Evolutionary conservation across 2,113 vertebrate species (phyloP).

Genomic region (Lepisosteus osseus): DNA sequence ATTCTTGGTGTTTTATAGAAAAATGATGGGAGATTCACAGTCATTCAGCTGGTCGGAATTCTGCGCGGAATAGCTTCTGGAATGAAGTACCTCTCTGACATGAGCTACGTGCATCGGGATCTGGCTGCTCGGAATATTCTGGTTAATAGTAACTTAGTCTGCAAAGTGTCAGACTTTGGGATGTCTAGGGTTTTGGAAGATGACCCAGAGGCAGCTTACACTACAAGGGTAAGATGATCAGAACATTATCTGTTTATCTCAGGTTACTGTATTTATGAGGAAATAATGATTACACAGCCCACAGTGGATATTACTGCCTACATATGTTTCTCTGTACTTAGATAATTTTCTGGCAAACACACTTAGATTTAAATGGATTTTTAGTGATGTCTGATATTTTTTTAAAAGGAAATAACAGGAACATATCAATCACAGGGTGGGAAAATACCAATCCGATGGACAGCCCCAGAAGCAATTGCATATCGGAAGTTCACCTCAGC

Average conservation of each 20-base stretch:
- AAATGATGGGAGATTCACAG: conserved; percentile 94
- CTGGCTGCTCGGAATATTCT: conserved; percentile 93
- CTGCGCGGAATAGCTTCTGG: conserved; percentile 92
- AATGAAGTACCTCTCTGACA: conserved; percentile 97
- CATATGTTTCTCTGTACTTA: no score
- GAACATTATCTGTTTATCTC: no score
- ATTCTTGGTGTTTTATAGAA: conserved; percentile 66
- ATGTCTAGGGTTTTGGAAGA: conserved; percentile 96
- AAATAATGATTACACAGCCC: no score
- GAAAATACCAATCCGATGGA: conserved; percentile 98
- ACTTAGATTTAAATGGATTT: no score
- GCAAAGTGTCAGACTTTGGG: conserved; percentile 96
- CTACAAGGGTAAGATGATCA: conserved; percentile 79
- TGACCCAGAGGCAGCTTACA: conserved; percentile 92
- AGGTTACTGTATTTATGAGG: no score
- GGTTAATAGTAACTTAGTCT: conserved; percentile 96
- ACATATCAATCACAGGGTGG: conserved; percentile 76
- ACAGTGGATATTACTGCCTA: no score
- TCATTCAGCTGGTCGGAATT: conserved; percentile 96
- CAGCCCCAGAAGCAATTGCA: conserved; percentile 93
- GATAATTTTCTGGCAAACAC: no score
- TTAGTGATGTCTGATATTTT: not conserved
- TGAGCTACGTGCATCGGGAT: conserved; percentile 97
- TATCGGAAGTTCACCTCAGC: conserved; percentile 97
- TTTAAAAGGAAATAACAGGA: conserved; percentile 7